phyloP scores from a whole-genome alignment of 1,140 invertebrate genomes.

The Atta texana region DNA sequence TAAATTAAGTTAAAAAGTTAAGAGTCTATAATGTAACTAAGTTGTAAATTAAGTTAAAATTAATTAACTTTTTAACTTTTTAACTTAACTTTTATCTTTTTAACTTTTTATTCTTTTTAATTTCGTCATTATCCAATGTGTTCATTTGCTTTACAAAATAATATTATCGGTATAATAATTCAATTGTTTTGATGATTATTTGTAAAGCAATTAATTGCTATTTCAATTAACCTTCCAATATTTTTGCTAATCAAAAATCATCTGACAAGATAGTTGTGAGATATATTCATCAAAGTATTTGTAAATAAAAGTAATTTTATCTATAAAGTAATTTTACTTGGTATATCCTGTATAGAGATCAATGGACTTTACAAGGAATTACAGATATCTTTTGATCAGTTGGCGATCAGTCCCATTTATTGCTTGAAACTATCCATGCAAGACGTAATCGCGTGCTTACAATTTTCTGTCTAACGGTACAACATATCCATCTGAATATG shows the following conservation, averaged over 20 bases:
- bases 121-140: no score
- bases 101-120: no score
- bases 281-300: not conserved
- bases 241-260: not conserved
- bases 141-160: not conserved
- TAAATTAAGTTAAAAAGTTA: no score
- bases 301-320: not conserved
- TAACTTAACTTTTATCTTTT: no score
- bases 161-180: not conserved
- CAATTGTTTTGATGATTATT: not conserved
- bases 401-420: slow-evolving; percentile 31
- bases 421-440: slow-evolving; percentile 3
- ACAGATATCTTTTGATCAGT: not conserved
- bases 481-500: slow-evolving; percentile 36
- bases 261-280: not conserved
- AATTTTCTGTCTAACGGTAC: slow-evolving; percentile 53
- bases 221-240: not conserved
- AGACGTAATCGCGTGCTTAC: slow-evolving; percentile 45
- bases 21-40: no score
- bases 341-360: not conserved
- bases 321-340: not conserved
- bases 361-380: not conserved
- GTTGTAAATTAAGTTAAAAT: no score
- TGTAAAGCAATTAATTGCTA: not conserved
- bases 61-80: no score